Evolutionary conservation across 2,888 invertebrate species (phyloP).

Genomic region (Abrostola triplasia): DNA sequence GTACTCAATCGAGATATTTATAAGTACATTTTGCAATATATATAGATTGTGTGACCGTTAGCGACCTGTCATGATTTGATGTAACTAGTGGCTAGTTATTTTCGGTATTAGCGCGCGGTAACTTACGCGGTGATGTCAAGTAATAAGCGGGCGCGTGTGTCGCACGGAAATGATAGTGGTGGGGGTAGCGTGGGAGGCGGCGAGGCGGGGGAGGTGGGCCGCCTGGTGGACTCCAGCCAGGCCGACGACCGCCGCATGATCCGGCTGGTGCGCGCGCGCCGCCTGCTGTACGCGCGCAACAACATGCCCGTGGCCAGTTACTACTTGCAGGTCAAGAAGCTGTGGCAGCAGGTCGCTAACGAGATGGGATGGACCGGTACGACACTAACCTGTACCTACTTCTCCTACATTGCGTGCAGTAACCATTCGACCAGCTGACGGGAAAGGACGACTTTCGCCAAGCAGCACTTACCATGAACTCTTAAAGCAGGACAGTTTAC

Average conservation of each 20-base stretch:
- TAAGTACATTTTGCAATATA: conserved; percentile 1
- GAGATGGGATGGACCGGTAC: conserved; percentile 82
- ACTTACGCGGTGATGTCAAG: conserved; percentile 23
- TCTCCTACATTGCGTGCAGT: neutral
- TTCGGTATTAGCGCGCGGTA: neutral
- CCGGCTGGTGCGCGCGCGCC: conserved; percentile 77
- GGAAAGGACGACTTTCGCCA: too few relatives aligned
- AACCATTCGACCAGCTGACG: too few relatives aligned
- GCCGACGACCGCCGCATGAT: conserved; percentile 83
- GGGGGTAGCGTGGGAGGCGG: conserved; percentile 28
- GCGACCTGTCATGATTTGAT: neutral
- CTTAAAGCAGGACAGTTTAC: too few relatives aligned
- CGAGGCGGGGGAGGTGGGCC: conserved; percentile 66
- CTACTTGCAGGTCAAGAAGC: conserved; percentile 78
- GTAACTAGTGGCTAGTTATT: neutral
- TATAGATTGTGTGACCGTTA: neutral
- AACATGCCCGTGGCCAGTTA: conserved; percentile 85
- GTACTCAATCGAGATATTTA: conserved; percentile 45
- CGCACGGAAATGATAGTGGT: conserved; percentile 15
- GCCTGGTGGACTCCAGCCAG: conserved; percentile 79
- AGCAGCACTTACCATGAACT: too few relatives aligned
- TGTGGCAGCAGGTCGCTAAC: conserved; percentile 80
- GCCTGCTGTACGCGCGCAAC: conserved; percentile 81
- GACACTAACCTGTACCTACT: conserved; percentile 7
- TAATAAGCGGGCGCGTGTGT: conserved; percentile 33